phyloP scores from a whole-genome alignment of 2,113 vertebrate genomes.

The Arothron firmamentum region DNA sequence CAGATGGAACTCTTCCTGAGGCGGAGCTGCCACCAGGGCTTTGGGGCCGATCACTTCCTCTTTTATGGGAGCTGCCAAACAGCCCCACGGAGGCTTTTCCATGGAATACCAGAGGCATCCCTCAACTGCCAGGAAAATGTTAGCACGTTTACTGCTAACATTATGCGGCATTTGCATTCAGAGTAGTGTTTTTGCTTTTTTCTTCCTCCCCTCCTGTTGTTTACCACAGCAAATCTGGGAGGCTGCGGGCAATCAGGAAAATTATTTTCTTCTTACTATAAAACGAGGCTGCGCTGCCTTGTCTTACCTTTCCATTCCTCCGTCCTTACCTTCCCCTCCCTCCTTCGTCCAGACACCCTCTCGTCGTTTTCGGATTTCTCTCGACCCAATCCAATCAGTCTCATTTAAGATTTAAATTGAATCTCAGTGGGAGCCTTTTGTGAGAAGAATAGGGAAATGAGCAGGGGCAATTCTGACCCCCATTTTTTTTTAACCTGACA shows the following conservation, averaged over 20 bases:
- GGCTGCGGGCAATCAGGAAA: neutral
- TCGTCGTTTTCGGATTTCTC: constrained; percentile 40
- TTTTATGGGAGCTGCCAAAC: neutral
- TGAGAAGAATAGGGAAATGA: constrained; percentile 20
- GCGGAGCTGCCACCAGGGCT: neutral
- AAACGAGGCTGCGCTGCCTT: neutral
- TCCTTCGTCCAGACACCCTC: neutral
- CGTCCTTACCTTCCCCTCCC: neutral
- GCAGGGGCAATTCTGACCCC: constrained; percentile 3
- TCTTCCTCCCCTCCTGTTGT: neutral
- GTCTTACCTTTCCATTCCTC: neutral
- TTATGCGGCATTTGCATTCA: neutral
- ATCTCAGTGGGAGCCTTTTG: constrained; percentile 41
- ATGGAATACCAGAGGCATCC: neutral
- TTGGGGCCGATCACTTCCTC: neutral
- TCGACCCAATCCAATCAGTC: constrained; percentile 62
- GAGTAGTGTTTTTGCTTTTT: neutral
- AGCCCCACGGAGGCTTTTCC: neutral
- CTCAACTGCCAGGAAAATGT: neutral
- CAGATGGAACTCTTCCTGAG: neutral
- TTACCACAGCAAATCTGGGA: neutral
- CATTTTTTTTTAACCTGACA: constrained; percentile 19
- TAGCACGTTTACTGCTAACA: neutral
- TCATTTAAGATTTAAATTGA: constrained; percentile 72
- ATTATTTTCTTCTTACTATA: too few species aligned